phyloP scores from a whole-genome alignment of 2,888 invertebrate genomes.

The Heliothis peltigera region DNA sequence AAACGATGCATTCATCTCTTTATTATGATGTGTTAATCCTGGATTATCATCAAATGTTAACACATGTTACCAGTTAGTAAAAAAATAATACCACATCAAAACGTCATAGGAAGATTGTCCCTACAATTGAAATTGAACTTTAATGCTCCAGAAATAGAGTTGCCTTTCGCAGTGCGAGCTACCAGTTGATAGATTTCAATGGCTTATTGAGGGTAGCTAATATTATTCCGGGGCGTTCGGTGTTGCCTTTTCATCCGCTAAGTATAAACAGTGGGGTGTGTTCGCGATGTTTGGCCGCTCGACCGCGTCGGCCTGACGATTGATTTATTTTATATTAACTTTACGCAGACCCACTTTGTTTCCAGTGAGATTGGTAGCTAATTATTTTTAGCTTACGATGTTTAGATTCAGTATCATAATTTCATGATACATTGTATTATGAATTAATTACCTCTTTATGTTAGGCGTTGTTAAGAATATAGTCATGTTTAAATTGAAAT shows the following conservation, averaged over 20 bases:
- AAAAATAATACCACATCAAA: constrained; percentile 67
- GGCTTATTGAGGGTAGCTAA: constrained; percentile 89
- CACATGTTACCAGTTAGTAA: constrained; percentile 90
- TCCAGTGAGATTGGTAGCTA: constrained; percentile 48
- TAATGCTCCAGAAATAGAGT: constrained; percentile 66
- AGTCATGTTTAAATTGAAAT: too few relatives aligned
- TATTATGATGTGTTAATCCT: constrained; percentile 90
- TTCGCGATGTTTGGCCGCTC: constrained; percentile 84
- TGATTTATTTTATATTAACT: constrained; percentile 85
- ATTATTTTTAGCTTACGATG: constrained; percentile 43
- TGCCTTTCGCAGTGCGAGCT: constrained; percentile 62
- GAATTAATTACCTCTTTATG: background rate
- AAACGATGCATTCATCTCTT: constrained; percentile 89
- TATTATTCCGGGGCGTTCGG: constrained; percentile 89
- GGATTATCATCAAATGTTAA: constrained; percentile 90
- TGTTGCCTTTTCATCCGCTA: constrained; percentile 90
- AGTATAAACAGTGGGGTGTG: constrained; percentile 90
- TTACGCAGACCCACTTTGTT: constrained; percentile 58
- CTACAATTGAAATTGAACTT: constrained; percentile 65
- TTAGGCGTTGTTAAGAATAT: too few relatives aligned
- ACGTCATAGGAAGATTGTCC: constrained; percentile 27
- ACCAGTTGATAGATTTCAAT: constrained; percentile 78
- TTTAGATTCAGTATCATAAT: constrained; percentile 25
- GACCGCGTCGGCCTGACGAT: constrained; percentile 80
- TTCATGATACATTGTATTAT: background rate